Evolutionary conservation across 2,113 vertebrate species (phyloP), one percentile per base, ranked within the genome.

Genomic region (Rhabdomys dilectus): DNA sequence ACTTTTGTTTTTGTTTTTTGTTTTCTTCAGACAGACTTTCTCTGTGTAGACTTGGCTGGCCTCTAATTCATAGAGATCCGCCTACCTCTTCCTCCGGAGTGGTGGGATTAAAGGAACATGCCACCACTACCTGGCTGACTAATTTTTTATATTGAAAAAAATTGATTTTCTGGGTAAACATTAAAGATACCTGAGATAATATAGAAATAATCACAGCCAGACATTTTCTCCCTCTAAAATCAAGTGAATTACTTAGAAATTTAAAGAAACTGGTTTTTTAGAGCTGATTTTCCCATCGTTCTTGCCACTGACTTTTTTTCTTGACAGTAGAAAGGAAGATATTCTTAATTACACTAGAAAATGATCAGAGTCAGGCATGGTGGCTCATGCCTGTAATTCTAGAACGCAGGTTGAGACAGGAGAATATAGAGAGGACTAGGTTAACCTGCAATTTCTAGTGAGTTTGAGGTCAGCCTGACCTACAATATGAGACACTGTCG

Each of bases 211-310:
- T 70, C 48, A 70, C 68, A 92, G 26, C 48, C 64, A 76, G 53
- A 24, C 34, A 58, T 92, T 91, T 78, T 89, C 7, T 89, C 22
- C 11, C 12, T 95, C 70, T 92, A 94, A 92, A 90, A 90, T 56
- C 45, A 93, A 89, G 16, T 84, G 89, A 80, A 17, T 15, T 80
- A 56, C 17, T 62, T 42, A 95, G 21, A 84, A 45, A 84, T 96
- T 66, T 62, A 73, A 96, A 48, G 31, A 70, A 93, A 70, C 24
- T 51, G 66, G 45, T 91, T 77, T 91, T 80, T 73, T 58, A 39
- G 36, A 39, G 36, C 39, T 76, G 39, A 76, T 48, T 76, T 64
- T 6, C 24, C 42, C 24, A 45, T 45, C 39, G 36, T 73, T 73
- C 19, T 16, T 73, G 70, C 17, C 24, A 26, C 24, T 4, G 5